A percentile compares a stretch with the other conserved stretches of the same genome.
Evolutionary conservation across 1,140 invertebrate species (phyloP).

Genomic region (Adoxophyes honmai): DNA sequence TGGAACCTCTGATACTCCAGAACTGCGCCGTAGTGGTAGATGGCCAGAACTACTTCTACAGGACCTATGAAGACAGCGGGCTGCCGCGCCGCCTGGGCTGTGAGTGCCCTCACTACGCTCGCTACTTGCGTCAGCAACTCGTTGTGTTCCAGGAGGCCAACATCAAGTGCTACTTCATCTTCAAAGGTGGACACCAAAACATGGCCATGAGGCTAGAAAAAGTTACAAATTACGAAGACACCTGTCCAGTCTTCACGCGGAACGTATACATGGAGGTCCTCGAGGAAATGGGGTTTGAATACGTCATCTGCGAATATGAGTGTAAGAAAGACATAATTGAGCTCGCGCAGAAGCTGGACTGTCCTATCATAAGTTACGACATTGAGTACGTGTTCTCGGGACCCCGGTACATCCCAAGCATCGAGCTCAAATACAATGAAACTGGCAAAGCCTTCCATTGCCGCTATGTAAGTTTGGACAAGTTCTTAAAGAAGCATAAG

Average conservation of each 20-base stretch:
- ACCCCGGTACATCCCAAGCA: slow-evolving; percentile 29
- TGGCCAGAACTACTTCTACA: slow-evolving; percentile 41
- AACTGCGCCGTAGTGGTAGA: slow-evolving; percentile 37
- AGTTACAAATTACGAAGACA: not conserved
- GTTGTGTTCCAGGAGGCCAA: too few species aligned
- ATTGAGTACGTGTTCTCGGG: slow-evolving; percentile 32
- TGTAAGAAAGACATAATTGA: too few species aligned
- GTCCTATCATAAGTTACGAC: slow-evolving; percentile 38
- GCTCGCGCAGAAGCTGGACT: slow-evolving; percentile 33
- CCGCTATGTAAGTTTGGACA: slow-evolving; percentile 31
- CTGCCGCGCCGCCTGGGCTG: slow-evolving; percentile 27
- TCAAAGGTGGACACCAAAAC: slow-evolving; percentile 28
- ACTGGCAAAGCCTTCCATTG: slow-evolving; percentile 18
- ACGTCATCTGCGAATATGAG: too few species aligned
- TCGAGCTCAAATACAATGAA: slow-evolving; percentile 1
- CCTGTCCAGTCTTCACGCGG: slow-evolving; percentile 29
- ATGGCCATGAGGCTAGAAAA: slow-evolving; percentile 1
- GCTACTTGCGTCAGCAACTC: slow-evolving; percentile 26
- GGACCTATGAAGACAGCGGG: slow-evolving; percentile 20
- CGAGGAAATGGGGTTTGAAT: slow-evolving; percentile 39
- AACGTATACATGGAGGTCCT: slow-evolving; percentile 34
- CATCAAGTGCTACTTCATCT: too few species aligned
- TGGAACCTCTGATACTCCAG: too few species aligned
- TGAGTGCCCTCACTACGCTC: slow-evolving; percentile 34
- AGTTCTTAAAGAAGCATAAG: too few species aligned